These are phyloP conservation scores for Macrocentrus cingulum DNA, from an alignment of 1,140 invertebrate genomes.

Conservation along the genomic window DNA sequence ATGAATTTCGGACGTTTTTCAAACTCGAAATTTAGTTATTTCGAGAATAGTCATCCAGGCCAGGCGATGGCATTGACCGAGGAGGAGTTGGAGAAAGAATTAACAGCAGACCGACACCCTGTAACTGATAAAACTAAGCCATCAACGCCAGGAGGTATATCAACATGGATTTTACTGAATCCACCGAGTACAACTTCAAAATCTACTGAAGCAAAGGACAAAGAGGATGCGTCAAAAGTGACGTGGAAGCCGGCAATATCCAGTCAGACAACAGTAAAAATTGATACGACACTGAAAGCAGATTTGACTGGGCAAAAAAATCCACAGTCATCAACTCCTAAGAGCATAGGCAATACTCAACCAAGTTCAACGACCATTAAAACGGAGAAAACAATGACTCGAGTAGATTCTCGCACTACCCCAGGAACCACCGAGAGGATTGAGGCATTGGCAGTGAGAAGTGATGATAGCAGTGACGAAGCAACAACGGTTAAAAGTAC, in stretches of 20 bases:
- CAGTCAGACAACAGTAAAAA: constrained; percentile 1
- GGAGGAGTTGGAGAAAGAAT: constrained; percentile 52
- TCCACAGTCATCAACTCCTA: constrained; percentile 26
- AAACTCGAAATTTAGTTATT: constrained; percentile 55
- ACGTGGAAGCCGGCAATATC: constrained; percentile 7
- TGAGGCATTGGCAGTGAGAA: neutral
- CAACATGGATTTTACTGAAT: constrained; percentile 76
- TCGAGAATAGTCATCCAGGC: constrained; percentile 52
- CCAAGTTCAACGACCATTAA: constrained; percentile 20
- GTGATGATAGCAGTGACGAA: neutral
- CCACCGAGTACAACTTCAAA: constrained; percentile 57
- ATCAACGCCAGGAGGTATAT: constrained; percentile 68
- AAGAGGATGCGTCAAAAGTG: constrained; percentile 26
- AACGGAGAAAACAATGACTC: constrained; percentile 29
- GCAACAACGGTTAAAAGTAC: constrained; percentile 1
- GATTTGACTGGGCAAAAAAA: constrained; percentile 17
- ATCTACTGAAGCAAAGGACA: constrained; percentile 29
- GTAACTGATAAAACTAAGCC: constrained; percentile 56
- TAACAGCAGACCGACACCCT: constrained; percentile 39
- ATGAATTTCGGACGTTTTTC: constrained; percentile 43
- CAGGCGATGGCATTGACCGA: constrained; percentile 57
- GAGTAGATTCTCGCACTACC: constrained; percentile 13
- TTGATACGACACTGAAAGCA: constrained; percentile 10
- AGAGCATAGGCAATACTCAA: constrained; percentile 20
- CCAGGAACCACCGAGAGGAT: constrained; percentile 2